These are phyloP conservation scores for Drosophila tanythrix DNA, from an alignment of 2,888 invertebrate genomes.

Conservation along the genomic window DNA sequence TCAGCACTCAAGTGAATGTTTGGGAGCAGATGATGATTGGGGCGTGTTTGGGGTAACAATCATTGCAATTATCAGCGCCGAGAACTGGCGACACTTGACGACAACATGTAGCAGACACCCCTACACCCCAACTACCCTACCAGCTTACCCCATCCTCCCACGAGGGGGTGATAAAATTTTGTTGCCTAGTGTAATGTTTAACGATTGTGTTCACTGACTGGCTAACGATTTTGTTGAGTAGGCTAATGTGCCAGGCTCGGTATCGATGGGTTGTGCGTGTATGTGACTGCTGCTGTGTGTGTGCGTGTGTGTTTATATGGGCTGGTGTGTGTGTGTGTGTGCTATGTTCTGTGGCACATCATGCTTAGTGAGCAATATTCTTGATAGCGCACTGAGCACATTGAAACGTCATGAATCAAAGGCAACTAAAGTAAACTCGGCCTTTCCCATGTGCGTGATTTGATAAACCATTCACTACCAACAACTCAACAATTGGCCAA, in stretches of 20 bases:
- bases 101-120: conserved; percentile 30
- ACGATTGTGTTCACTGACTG: conserved; percentile 78
- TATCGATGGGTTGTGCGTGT: conserved; percentile 20
- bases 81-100: conserved; percentile 67
- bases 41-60: conserved; percentile 39
- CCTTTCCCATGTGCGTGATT: conserved; percentile 50
- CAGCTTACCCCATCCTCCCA: neutral
- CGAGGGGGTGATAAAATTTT: conserved; percentile 73
- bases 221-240: conserved; percentile 77
- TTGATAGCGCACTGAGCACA: conserved; percentile 54
- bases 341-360: conserved; percentile 30
- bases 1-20: conserved; percentile 8
- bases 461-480: conserved; percentile 31
- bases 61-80: conserved; percentile 67
- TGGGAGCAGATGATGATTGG: conserved; percentile 33
- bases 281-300: neutral
- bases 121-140: neutral
- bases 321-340: conserved; percentile 1
- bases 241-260: conserved; percentile 58
- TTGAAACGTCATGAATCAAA: conserved; percentile 56
- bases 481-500: conserved; percentile 11
- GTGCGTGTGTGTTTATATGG: neutral
- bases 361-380: conserved; percentile 69
- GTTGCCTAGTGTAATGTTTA: conserved; percentile 74
- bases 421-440: conserved; percentile 8